Evolutionary conservation across 2,888 invertebrate genomes (phyloP).

Genomic region (Ophraella communa): DNA sequence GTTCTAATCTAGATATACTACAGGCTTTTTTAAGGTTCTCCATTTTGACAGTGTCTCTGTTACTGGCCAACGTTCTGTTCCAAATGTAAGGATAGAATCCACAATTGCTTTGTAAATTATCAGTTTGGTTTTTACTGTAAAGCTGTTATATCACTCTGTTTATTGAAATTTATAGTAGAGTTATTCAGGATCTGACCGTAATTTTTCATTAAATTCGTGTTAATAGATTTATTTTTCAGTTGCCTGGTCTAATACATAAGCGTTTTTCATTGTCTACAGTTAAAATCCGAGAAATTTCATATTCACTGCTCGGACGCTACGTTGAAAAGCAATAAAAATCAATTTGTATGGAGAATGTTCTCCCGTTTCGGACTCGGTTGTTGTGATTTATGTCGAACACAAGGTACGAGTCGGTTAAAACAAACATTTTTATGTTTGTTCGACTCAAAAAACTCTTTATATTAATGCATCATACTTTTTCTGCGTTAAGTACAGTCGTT

Average conservation of each 20-base stretch:
- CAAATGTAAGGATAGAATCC: too few species aligned
- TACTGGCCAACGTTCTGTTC: too few species aligned
- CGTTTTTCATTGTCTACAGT: conserved; percentile 20
- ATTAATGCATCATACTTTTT: conserved; percentile 14
- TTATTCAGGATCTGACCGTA: too few species aligned
- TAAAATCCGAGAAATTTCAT: conserved; percentile 23
- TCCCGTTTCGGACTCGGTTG: conserved; percentile 6
- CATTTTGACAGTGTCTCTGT: too few species aligned
- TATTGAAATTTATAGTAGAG: too few species aligned
- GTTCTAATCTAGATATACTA: too few species aligned
- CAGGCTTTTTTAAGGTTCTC: too few species aligned
- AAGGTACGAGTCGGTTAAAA: conserved; percentile 10
- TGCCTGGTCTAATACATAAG: not conserved
- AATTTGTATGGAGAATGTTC: conserved; percentile 26
- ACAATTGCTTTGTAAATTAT: too few species aligned
- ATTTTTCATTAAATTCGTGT: too few species aligned
- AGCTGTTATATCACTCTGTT: too few species aligned
- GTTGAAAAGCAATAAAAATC: conserved; percentile 29
- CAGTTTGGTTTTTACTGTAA: too few species aligned
- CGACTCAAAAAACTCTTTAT: conserved; percentile 7
- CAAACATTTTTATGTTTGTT: conserved; percentile 12
- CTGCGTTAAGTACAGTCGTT: conserved; percentile 6
- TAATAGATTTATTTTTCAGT: not conserved
- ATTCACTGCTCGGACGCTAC: conserved; percentile 21
- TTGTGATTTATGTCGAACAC: conserved; percentile 18